Conservation (phyloP, 2,888 invertebrate genomes). For the Campopleginae sp. region DNA sequence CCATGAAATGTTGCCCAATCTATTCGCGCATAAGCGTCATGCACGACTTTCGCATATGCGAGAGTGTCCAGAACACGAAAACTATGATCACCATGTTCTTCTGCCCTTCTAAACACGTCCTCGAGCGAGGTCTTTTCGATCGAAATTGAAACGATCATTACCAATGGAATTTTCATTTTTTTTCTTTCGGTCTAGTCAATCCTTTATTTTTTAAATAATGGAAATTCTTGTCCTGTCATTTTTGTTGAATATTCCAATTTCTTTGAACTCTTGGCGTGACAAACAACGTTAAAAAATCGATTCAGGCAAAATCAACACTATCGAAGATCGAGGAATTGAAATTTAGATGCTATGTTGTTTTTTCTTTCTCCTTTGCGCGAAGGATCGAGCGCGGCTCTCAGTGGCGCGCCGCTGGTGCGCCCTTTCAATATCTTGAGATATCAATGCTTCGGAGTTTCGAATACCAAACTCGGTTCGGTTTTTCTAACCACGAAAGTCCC, state of each 20-base stretch:
- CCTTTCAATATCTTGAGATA: conserved; percentile 49
- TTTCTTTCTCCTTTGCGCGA: conserved; percentile 15
- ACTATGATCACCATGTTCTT: not conserved
- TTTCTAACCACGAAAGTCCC: conserved; percentile 25
- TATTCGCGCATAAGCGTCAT: conserved; percentile 8
- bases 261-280: not conserved
- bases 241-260: not conserved
- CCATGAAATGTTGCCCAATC: conserved; percentile 75
- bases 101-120: not conserved
- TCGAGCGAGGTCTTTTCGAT: not conserved
- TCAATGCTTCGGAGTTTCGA: conserved; percentile 28
- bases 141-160: not conserved
- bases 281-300: not conserved
- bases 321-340: conserved; percentile 47
- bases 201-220: not conserved
- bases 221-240: not conserved
- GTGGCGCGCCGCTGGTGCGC: conserved; percentile 62
- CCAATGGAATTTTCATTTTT: not conserved
- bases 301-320: conserved; percentile 8
- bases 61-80: conserved; percentile 43
- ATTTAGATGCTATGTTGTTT: conserved; percentile 54
- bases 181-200: not conserved
- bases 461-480: conserved; percentile 40
- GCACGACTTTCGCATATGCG: conserved; percentile 46
- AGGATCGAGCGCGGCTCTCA: conserved; percentile 40